These are phyloP conservation scores for Hipparchia sbordonii DNA, from an alignment of 2,888 invertebrate species.

Conservation along the genomic window DNA sequence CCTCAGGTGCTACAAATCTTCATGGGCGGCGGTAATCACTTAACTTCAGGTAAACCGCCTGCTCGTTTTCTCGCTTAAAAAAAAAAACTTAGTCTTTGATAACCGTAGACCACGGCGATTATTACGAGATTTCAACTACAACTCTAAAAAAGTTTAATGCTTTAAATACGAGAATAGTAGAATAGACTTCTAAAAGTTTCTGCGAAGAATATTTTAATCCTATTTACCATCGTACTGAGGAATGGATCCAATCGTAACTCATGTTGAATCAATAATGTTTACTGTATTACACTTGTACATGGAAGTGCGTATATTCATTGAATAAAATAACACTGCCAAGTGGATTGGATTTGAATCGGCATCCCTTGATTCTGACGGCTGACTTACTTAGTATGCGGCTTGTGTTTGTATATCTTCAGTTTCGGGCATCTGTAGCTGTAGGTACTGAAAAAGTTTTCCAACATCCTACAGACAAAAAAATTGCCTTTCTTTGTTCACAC, in stretches of 20 bases:
- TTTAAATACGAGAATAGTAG: no score
- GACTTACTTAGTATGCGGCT: neutral
- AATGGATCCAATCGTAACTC: neutral
- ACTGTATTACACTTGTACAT: slow-evolving; percentile 4
- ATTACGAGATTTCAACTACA: no score
- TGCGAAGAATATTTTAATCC: neutral
- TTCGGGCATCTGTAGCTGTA: no score
- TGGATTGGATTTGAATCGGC: slow-evolving; percentile 18
- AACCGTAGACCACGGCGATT: neutral
- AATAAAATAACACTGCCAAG: slow-evolving; percentile 24
- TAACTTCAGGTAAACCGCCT: no score
- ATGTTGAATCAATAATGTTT: slow-evolving; percentile 10
- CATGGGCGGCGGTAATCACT: no score
- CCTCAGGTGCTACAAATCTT: no score
- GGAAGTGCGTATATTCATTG: slow-evolving; percentile 15
- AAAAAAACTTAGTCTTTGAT: no score
- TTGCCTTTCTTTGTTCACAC: no score
- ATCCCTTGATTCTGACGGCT: neutral
- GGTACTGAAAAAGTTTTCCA: no score
- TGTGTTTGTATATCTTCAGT: neutral
- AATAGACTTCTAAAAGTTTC: neutral
- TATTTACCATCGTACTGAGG: neutral
- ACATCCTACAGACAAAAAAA: no score
- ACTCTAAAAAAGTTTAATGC: no score
- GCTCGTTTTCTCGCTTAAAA: no score